Base-by-base conservation (phyloP, 2,888 invertebrate genomes). In the Athalia cordata region DNA sequence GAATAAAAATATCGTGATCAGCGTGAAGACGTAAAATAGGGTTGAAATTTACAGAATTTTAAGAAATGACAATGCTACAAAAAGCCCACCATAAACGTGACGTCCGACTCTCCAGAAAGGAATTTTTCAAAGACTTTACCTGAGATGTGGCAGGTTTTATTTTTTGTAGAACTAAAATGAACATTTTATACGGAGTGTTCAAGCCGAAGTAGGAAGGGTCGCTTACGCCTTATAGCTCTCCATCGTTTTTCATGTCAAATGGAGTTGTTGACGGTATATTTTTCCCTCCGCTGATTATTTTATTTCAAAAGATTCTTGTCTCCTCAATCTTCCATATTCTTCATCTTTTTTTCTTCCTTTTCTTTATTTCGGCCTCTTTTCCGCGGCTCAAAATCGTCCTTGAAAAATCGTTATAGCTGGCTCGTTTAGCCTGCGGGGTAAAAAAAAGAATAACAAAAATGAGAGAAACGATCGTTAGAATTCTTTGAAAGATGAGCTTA, bases 51-150 rank as follows among this genome's bases (percentile, higher is more conserved):
- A 57, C 45, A n/a, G 59, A 59, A 72, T 47, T 72, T 43, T 6
- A 47, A 47, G 7, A 59, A 72, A 72, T 59, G 45, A 72, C 59
- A 59, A 59, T 29, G 29, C 29, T 57, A n/a, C 72, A 59, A 59
- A 59, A 47, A 47, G 45, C 59, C 13, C 13, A 9, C 59, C 72
- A 45, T 72, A n/a, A 8, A 8, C 52, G n/a, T 45, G 59, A 57
- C 57, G 45, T 13, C 59, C 47, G n/a, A 13, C 13, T 59, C 52
- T 59, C 0, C 29, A 29, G 2, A 29, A 29, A 0, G 72, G 13
- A 59, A 72, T 57, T 72, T 59, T 15, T 8, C n/a, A 45, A 57
- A 7, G 72, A 72, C 72, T 72, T 72, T 59, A 72, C 59, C 59
- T 47, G 72, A 72, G 47, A 47, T n/a, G 47, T 47, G 72, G 72